Evolutionary conservation across 2,797 vertebrate species (phyloP), one percentile per base, ranked within the genome.

Genomic region (Notolepis coatsorum): DNA sequence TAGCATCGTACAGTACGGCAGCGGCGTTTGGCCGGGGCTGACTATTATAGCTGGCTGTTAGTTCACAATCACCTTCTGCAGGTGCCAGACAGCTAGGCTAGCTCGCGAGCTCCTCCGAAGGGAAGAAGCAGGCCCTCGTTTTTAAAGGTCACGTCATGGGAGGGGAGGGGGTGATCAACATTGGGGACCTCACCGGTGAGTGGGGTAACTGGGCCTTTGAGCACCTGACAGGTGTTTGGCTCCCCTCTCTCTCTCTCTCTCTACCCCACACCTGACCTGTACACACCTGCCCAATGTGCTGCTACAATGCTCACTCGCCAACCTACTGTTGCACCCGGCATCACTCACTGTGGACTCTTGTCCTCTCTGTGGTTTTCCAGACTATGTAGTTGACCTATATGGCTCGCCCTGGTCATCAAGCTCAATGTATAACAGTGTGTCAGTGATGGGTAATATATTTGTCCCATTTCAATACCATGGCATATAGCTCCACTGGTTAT

Each of bases 91-190:
- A 46, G 65, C 74, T 84, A 75, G 87, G 54, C 76, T 79, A 61
- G 67, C n/a, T n/a, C n/a, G n/a, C n/a, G n/a, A n/a, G n/a, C n/a
- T n/a, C n/a, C n/a, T n/a, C n/a, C n/a, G n/a, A 57, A 47, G 51
- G 21, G 25, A 33, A 28, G 45, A 38, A 59, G 31, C n/a, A 17
- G 78, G 64, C 23, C n/a, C n/a, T 13, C 13, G 23, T 71, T 31
- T 69, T 54, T 84, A 71, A 69, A 84, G 88, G 89, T 89, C 85
- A 84, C n/a, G 35, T 54, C 37, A 59, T 63, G 50, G 56, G 64
- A 62, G 66, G 66, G 71, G 68, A 49, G 60, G 54, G 62, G 45
- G 42, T n/a, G n/a, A 60, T 37, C 43, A 35, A 30, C 28, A 25
- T 63, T 42, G 10, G 66, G 64, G 55, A 72, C 70, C 68, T 21